Evolutionary conservation across 2,888 invertebrate genomes (phyloP).

Genomic region (Aporophyla nigra): DNA sequence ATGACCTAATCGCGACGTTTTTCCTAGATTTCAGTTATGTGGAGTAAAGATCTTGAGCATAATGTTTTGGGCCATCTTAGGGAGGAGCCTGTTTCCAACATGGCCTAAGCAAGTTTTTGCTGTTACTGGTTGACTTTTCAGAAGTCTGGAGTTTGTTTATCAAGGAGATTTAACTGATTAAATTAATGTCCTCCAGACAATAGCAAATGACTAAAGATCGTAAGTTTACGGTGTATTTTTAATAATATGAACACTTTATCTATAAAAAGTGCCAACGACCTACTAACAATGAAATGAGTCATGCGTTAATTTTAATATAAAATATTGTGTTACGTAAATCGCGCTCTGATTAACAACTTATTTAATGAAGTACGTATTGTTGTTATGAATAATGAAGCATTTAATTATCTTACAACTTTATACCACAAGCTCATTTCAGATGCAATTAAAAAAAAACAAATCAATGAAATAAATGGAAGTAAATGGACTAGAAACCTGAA

Average conservation of each 20-base stretch:
- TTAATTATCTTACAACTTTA: neutral
- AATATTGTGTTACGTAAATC: slow-evolving; percentile 71
- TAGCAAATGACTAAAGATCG: neutral
- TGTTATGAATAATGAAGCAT: slow-evolving; percentile 23
- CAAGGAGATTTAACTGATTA: slow-evolving; percentile 3
- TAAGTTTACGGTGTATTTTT: neutral
- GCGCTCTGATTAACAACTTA: slow-evolving; percentile 70
- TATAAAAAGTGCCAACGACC: slow-evolving; percentile 62
- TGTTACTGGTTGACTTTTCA: neutral
- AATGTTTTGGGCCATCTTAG: neutral
- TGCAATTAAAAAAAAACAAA: slow-evolving; percentile 15
- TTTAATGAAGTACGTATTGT: slow-evolving; percentile 31
- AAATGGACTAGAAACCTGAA: slow-evolving; percentile 40
- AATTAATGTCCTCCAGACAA: slow-evolving; percentile 9
- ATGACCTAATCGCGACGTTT: slow-evolving; percentile 33
- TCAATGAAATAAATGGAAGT: slow-evolving; percentile 13
- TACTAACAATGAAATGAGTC: slow-evolving; percentile 63
- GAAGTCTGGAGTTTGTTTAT: neutral
- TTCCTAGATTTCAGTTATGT: slow-evolving; percentile 10
- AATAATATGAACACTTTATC: slow-evolving; percentile 40
- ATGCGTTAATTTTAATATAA: slow-evolving; percentile 54
- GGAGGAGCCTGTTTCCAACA: neutral
- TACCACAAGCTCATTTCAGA: slow-evolving; percentile 1
- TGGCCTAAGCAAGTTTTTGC: neutral
- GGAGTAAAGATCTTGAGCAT: neutral